Conservation (phyloP, 30 jellyfish, hydroid and myxozoan species). For the Turritopsis rubra region DNA sequence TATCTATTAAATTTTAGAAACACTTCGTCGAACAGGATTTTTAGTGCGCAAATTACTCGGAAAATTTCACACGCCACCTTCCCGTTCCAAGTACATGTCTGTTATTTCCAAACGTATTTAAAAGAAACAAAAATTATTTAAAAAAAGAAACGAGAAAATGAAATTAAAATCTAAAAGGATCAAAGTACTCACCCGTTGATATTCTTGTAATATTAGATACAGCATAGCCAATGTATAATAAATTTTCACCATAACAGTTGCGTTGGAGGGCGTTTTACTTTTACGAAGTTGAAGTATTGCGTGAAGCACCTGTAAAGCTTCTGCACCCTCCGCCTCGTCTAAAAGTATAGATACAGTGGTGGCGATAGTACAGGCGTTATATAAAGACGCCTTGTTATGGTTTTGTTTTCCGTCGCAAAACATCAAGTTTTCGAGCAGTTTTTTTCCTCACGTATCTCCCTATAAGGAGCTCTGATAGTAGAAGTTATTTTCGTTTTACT, state of each 20-base stretch:
- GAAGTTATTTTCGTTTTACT: too few relatives aligned
- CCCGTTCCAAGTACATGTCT: too few relatives aligned
- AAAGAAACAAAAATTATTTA: background rate
- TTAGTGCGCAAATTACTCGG: too few relatives aligned
- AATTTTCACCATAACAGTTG: constrained; percentile 41
- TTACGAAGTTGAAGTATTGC: constrained; percentile 70
- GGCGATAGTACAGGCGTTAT: background rate
- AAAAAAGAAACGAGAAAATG: too few relatives aligned
- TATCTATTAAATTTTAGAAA: too few relatives aligned
- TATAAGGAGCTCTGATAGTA: too few relatives aligned
- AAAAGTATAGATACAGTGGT: background rate
- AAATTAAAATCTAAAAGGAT: background rate
- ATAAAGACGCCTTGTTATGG: background rate
- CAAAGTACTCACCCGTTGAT: constrained; percentile 49
- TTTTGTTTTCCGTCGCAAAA: too few relatives aligned
- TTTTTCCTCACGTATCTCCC: too few relatives aligned
- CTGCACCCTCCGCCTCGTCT: constrained; percentile 98
- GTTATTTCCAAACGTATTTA: too few relatives aligned
- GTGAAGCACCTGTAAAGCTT: constrained; percentile 63
- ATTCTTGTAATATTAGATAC: constrained; percentile 45
- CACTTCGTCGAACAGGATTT: too few relatives aligned
- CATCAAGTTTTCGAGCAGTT: too few relatives aligned
- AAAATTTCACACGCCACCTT: too few relatives aligned
- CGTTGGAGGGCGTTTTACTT: constrained; percentile 56
- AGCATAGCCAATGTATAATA: constrained; percentile 73